These are phyloP conservation scores for Sisor rabdophorus DNA, from an alignment of 2,113 vertebrate species.

Conservation along the genomic window DNA sequence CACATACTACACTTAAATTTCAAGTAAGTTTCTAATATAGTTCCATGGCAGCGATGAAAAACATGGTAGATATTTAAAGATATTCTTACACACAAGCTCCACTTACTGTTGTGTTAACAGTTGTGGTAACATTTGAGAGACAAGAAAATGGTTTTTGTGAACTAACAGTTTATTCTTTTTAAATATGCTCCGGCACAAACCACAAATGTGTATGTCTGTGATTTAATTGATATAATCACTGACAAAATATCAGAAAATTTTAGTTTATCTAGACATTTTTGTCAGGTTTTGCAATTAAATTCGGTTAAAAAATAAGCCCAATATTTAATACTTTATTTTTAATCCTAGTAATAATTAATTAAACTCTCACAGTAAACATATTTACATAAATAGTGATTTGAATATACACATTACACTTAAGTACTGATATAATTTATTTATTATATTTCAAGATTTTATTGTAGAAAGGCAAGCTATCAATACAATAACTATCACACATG, in stretches of 20 bases:
- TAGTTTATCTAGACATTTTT: neutral
- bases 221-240: constrained; percentile 94
- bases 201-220: constrained; percentile 74
- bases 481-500: constrained; percentile 8
- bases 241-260: constrained; percentile 67
- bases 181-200: constrained; percentile 47
- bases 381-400: neutral
- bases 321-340: neutral
- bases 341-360: neutral
- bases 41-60: too few relatives aligned
- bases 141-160: constrained; percentile 66
- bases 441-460: neutral
- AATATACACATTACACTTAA: too few relatives aligned
- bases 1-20: neutral
- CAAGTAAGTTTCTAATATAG: neutral
- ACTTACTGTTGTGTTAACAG: constrained; percentile 13
- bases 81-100: neutral
- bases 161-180: constrained; percentile 66
- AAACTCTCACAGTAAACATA: neutral
- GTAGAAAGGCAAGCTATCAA: constrained; percentile 2
- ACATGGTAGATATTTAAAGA: constrained; percentile 1
- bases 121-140: constrained; percentile 70
- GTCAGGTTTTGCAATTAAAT: neutral
- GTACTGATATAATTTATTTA: neutral
- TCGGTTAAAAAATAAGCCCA: neutral